These are phyloP conservation scores for Micrasema minimum DNA, from an alignment of 1,140 invertebrate species.

Conservation along the genomic window DNA sequence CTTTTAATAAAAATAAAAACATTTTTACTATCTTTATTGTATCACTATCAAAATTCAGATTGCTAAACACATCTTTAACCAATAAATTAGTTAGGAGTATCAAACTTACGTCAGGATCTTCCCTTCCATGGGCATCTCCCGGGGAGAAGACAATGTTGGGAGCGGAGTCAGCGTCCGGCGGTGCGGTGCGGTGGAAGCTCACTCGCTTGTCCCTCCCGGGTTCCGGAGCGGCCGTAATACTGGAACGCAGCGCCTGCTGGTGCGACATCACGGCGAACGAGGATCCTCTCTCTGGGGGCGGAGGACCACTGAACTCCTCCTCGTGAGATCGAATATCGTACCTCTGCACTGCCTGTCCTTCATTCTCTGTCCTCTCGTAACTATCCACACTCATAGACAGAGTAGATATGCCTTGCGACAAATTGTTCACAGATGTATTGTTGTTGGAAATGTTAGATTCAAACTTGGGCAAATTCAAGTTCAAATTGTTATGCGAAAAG, in stretches of 20 bases:
- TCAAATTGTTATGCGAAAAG: slow-evolving; percentile 42
- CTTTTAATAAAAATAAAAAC: no score
- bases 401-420: slow-evolving; percentile 46
- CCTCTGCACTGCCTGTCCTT: slow-evolving; percentile 22
- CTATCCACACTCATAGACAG: slow-evolving; percentile 41
- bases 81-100: no score
- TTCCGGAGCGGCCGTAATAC: slow-evolving; percentile 56
- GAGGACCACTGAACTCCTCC: slow-evolving; percentile 64
- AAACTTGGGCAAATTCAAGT: slow-evolving; percentile 39
- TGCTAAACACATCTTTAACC: no score
- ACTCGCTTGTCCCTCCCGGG: slow-evolving; percentile 71
- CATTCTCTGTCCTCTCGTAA: slow-evolving; percentile 38
- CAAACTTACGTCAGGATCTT: slow-evolving; percentile 83
- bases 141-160: slow-evolving; percentile 46
- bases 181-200: slow-evolving; percentile 75
- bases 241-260: slow-evolving; percentile 63
- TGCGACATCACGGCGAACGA: slow-evolving; percentile 84
- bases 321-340: slow-evolving; percentile 44
- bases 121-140: slow-evolving; percentile 60
- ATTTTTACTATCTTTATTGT: no score
- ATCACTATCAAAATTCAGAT: no score
- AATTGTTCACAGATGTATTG: slow-evolving; percentile 40
- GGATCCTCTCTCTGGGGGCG: slow-evolving; percentile 82
- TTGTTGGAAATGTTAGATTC: slow-evolving; percentile 38
- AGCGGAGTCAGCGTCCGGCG: slow-evolving; percentile 53